Base-by-base conservation (phyloP, 37 sponge, comb jelly and placozoan species). In the Aphrocallistes beatrix region DNA sequence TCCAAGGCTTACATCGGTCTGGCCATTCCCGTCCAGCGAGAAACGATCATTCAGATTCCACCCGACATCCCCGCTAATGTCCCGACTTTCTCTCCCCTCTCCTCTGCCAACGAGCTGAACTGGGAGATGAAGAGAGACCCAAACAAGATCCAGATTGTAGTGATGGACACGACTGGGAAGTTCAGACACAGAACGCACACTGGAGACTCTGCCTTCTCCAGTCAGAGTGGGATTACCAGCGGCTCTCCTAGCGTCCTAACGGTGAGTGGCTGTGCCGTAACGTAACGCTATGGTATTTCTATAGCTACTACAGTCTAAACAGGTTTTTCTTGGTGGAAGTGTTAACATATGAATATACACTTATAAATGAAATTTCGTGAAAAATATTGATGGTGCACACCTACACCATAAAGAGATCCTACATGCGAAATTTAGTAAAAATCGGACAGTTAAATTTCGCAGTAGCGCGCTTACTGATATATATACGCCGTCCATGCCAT, bases 51-150 rank as follows among this genome's bases (percentile, higher is more conserved):
- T 21, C 75, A 60, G 34, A 60, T 60, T 19, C 21, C 75, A 25
- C 10, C 10, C 6, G 75, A 60, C 3, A 60, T 25, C 10, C 28
- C n/a, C n/a, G 34, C 75, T 30, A 25, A 30, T 60, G n/a, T 30
- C 21, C 75, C 28, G n/a, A 28, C n/a, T 6, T 60, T 60, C 75
- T 60, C 8, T 60, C 32, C 75, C n/a, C 75, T 30, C 75, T 19
- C n/a, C 8, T 13, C 75, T 19, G 75, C 75, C 8, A 30, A 28
- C 8, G 75, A 60, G 34, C n/a, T 60, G 8, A 60, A 60, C n/a
- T 60, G 75, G 75, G 75, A 60, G 21, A 21, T 60, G 75, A 60
- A 60, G 75, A 60, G 75, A 60, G 34, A 60, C 75, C 75, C 75
- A 60, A 60, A 13, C n/a, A 60, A 60, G 75, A 60, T 60, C 25